A percentile compares a stretch with the other conserved stretches of the same genome.
These are phyloP conservation scores for Hedychridium roseum DNA, from an alignment of 2,888 invertebrate species.

Conservation along the genomic window DNA sequence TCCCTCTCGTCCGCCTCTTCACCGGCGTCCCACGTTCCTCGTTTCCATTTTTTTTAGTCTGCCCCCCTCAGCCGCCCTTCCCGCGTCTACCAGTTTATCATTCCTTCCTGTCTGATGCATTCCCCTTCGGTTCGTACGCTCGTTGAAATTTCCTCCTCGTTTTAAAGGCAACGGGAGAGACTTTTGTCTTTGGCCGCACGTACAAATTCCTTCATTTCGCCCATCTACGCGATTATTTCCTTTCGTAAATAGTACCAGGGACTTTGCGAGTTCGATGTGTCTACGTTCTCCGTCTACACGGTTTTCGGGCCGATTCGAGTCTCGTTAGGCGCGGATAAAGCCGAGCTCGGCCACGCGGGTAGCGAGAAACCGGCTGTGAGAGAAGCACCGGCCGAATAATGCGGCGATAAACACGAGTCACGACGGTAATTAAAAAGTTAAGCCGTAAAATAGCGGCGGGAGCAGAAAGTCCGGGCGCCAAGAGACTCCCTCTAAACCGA, in stretches of 20 bases:
- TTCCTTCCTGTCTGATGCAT: not conserved
- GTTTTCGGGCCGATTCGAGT: conserved; percentile 36
- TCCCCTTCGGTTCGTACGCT: not conserved
- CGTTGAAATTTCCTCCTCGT: not conserved
- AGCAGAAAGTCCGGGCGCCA: conserved; percentile 37
- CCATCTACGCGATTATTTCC: too few relatives aligned
- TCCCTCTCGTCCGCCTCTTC: conserved; percentile 8
- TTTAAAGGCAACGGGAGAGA: too few relatives aligned
- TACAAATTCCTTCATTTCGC: too few relatives aligned
- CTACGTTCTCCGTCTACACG: not conserved
- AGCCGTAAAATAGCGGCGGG: conserved; percentile 42
- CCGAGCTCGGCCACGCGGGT: not conserved
- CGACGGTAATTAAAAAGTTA: conserved; percentile 55
- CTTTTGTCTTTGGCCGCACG: too few relatives aligned
- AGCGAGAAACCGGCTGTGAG: conserved; percentile 14
- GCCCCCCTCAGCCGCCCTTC: conserved; percentile 1
- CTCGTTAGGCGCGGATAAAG: conserved; percentile 40
- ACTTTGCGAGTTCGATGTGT: conserved; percentile 1
- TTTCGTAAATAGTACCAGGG: too few relatives aligned
- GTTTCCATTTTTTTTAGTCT: conserved; percentile 11
- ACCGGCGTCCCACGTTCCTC: too few relatives aligned
- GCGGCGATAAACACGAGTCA: conserved; percentile 55
- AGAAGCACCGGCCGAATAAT: conserved; percentile 39
- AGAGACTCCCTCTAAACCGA: conserved; percentile 2
- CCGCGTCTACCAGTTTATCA: not conserved